Evolutionary conservation across 2,797 vertebrate genomes (phyloP), one percentile per base, ranked within the genome.

Genomic region (Lophotriccus pileatus): DNA sequence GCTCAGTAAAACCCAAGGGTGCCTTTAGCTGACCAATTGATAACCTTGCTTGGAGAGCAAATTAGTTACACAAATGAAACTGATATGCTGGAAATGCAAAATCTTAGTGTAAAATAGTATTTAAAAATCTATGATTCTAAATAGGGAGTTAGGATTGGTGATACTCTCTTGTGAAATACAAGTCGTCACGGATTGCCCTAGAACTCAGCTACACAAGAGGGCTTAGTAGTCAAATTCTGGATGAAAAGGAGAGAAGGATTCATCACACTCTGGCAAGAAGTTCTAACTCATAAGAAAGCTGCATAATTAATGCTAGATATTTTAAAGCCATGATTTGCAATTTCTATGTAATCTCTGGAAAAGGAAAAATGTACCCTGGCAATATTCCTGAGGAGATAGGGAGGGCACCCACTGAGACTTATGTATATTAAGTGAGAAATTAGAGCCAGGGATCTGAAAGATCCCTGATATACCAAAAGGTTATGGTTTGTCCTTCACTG

Each of bases 301-400:
- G 55, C 56, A 74, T 83, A 89, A 93, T 95, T 96, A 91, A 95
- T 75, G 76, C 46, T 78, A 88, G 66, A 62, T 70, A 84, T 76
- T 94, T 88, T 73, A 90, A 94, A 94, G 53, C 41, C 47, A 62
- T 63, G 53, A 91, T 75, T 76, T 88, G 47, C 18, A 72, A 87
- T 86, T 91, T 80, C 73, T 77, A 0, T 58, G 47, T 84, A 68
- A 86, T 73, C 37, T 88, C 72, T 84, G 62, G 66, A 78, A 94
- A 91, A 50, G 43, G 39, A 73, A 91, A 96, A 83, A 81, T 55
- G 58, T 85, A 88, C 39, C 23, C 68, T 78, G 50, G 74, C 62
- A 86, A 55, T 84, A 69, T 59, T 94, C 60, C 56, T 47, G 50
- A 84, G 50, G 41, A 53, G 36, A 30, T 9, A 85, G 62, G 28